Evolutionary conservation across 2,888 invertebrate species (phyloP).

Genomic region (Zaprionus lineosus): DNA sequence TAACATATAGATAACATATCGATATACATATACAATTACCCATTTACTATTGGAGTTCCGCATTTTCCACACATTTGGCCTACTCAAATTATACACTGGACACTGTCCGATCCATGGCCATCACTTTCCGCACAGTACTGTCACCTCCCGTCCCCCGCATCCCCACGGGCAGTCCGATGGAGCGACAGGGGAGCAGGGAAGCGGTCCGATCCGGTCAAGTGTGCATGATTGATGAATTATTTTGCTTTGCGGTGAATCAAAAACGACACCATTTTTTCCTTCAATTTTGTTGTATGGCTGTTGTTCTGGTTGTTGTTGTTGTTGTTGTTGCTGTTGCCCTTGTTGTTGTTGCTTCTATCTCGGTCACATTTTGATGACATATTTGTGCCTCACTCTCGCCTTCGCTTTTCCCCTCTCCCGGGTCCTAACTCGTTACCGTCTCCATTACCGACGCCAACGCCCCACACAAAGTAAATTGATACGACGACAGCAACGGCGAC

Average conservation of each 20-base stretch:
- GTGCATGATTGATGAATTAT: constrained; percentile 78
- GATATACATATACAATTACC: too few relatives aligned
- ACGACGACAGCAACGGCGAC: constrained; percentile 22
- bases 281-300: neutral
- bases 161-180: too few relatives aligned
- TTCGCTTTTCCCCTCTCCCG: neutral
- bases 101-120: too few relatives aligned
- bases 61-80: too few relatives aligned
- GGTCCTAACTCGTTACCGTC: constrained; percentile 23
- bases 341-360: constrained; percentile 9
- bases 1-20: too few relatives aligned
- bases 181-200: too few relatives aligned
- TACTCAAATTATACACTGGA: too few relatives aligned
- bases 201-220: constrained; percentile 65
- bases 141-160: too few relatives aligned
- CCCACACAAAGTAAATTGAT: constrained; percentile 52
- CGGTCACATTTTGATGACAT: constrained; percentile 65
- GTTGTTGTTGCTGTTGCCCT: neutral
- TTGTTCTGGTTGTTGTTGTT: neutral
- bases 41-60: too few relatives aligned
- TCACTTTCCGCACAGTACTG: too few relatives aligned
- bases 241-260: constrained; percentile 77
- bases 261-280: constrained; percentile 67
- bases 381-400: constrained; percentile 40
- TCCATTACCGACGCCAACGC: constrained; percentile 46